Evolutionary conservation across 2,797 vertebrate genomes (phyloP).

Genomic region (Octomys mimax): DNA sequence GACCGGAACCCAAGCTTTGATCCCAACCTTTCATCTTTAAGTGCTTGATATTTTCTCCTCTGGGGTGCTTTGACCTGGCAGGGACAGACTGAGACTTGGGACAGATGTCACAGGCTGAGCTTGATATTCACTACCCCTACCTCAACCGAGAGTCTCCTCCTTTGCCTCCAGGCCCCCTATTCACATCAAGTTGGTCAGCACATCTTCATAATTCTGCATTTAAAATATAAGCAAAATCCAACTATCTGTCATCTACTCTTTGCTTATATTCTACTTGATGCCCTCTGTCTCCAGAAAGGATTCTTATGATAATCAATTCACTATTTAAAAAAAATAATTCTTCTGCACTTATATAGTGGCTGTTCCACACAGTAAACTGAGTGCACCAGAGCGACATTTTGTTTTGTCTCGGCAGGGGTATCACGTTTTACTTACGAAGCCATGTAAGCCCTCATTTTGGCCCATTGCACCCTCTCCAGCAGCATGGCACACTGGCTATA

Average conservation of each 20-base stretch:
- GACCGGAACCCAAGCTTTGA: neutral
- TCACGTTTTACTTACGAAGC: accelerated
- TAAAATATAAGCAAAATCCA: neutral
- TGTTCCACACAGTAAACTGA: neutral
- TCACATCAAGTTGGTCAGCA: accelerated
- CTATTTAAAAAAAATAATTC: neutral
- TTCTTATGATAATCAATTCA: neutral
- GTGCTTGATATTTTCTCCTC: neutral
- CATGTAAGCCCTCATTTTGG: neutral
- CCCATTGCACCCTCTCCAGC: neutral
- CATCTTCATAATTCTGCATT: neutral
- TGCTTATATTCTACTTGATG: neutral
- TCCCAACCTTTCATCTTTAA: neutral
- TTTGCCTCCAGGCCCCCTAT: accelerated
- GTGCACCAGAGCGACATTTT: neutral
- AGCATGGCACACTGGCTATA: no score
- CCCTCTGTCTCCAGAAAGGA: no score
- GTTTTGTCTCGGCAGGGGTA: no score
- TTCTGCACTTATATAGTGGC: neutral
- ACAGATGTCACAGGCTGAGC: neutral
- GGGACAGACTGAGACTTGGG: no score
- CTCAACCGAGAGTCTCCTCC: accelerated
- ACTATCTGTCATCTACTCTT: neutral
- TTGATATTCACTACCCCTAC: neutral
- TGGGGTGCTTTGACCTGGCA: neutral